These are phyloP conservation scores for Aphidius ervi DNA, from an alignment of 1,140 invertebrate species.

Conservation along the genomic window DNA sequence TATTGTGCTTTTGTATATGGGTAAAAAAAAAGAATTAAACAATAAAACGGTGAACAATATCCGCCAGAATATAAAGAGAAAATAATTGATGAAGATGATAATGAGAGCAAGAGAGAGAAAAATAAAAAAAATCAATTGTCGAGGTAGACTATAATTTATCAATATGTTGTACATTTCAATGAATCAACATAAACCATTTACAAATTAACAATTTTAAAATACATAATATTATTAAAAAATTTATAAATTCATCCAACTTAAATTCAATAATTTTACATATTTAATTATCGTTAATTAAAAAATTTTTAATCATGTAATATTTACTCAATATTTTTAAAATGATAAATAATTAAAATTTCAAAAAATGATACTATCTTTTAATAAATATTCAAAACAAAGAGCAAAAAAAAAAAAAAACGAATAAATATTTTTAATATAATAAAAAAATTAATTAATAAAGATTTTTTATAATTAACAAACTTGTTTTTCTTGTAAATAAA, in stretches of 20 bases:
- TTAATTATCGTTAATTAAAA: no score
- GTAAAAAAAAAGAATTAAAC: conserved; percentile 18
- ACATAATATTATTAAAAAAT: no score
- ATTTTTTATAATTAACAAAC: not conserved
- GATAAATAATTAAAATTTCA: no score
- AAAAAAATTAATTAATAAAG: no score
- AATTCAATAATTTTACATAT: no score
- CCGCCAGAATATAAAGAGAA: not conserved
- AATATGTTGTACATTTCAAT: conserved; percentile 12
- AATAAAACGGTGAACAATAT: conserved; percentile 23
- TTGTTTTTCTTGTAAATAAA: not conserved
- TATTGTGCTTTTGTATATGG: conserved; percentile 19
- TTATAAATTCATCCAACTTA: no score
- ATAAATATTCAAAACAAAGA: no score
- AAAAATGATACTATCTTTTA: no score
- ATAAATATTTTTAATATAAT: no score
- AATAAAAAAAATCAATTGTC: conserved; percentile 3
- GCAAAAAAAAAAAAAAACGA: no score
- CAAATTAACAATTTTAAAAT: not conserved
- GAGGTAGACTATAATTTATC: conserved; percentile 6
- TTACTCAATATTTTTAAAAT: no score
- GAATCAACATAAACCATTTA: conserved; percentile 5
- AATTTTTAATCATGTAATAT: no score
- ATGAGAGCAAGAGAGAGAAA: not conserved
- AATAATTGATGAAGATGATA: not conserved